A percentile compares a stretch with the other conserved stretches of the same genome.
Conservation (phyloP, 2,888 invertebrate genomes). For the Cremastobaeus sp. region DNA sequence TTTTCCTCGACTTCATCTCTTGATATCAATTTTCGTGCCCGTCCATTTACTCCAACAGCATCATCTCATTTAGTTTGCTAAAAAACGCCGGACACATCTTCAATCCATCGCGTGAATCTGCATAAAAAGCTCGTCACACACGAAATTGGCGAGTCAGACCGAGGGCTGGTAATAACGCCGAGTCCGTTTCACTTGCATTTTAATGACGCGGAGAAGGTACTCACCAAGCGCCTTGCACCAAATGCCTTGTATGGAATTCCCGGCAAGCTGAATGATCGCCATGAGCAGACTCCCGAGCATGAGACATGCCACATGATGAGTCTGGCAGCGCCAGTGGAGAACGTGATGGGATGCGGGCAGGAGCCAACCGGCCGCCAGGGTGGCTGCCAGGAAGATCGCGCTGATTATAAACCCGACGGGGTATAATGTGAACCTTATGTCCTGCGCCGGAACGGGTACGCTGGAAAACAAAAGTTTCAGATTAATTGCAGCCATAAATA, state of each 20-base stretch:
- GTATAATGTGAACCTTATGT: constrained; percentile 85
- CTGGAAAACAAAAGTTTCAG: constrained; percentile 60
- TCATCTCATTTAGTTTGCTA: constrained; percentile 1
- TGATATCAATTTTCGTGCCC: not conserved
- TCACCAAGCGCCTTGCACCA: constrained; percentile 86
- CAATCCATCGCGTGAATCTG: constrained; percentile 19
- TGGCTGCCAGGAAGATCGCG: constrained; percentile 89
- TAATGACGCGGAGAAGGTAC: constrained; percentile 70
- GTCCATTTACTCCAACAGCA: too few relatives aligned
- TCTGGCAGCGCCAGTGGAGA: constrained; percentile 93
- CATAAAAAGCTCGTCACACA: constrained; percentile 33
- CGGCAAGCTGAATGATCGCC: constrained; percentile 87
- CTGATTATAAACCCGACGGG: constrained; percentile 89
- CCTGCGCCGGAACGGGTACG: constrained; percentile 65
- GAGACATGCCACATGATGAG: constrained; percentile 90
- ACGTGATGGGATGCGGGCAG: constrained; percentile 91
- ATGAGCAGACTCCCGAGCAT: constrained; percentile 89
- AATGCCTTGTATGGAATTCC: constrained; percentile 80
- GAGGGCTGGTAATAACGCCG: constrained; percentile 24
- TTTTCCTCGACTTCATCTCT: too few relatives aligned
- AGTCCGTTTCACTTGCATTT: constrained; percentile 43
- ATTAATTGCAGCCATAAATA: constrained; percentile 45
- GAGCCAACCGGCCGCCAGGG: constrained; percentile 87
- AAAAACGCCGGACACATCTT: constrained; percentile 18
- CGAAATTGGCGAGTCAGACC: constrained; percentile 25